Evolutionary conservation across 1,140 invertebrate genomes (phyloP).

Genomic region (Diorhabda sublineata): DNA sequence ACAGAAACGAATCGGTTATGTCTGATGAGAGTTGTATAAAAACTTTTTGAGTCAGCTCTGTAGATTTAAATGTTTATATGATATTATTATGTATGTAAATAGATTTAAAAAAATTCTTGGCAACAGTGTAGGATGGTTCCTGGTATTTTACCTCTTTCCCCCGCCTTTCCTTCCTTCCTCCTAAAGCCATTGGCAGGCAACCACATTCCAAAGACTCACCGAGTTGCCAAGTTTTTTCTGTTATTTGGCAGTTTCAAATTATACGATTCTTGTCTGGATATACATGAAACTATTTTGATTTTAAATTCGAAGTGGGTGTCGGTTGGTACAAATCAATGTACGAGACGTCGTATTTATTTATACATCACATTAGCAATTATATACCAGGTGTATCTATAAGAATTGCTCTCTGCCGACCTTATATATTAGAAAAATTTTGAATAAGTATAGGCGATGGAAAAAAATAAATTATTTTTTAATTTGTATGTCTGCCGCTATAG

Average conservation of each 20-base stretch:
- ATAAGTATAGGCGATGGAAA: too few species aligned
- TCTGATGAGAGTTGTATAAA: too few species aligned
- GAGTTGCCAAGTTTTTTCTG: background rate
- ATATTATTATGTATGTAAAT: background rate
- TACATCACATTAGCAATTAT: background rate
- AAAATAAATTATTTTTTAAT: too few species aligned
- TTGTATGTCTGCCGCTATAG: too few species aligned
- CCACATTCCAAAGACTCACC: background rate
- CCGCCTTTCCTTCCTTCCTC: slow-evolving; percentile 1
- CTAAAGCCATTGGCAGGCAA: slow-evolving; percentile 1
- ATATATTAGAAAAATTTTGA: too few species aligned
- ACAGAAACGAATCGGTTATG: too few species aligned
- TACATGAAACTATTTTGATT: slow-evolving; percentile 3
- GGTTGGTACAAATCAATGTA: background rate
- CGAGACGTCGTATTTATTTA: background rate
- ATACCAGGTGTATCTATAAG: background rate
- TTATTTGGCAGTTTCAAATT: slow-evolving; percentile 3
- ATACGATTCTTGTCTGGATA: background rate
- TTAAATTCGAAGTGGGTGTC: background rate
- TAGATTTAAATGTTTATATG: too few species aligned
- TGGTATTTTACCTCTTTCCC: background rate
- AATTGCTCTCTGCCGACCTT: too few species aligned
- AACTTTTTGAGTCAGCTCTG: too few species aligned
- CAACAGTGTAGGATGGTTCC: background rate
- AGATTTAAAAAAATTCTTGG: background rate